Base-by-base conservation (phyloP, 2,888 invertebrate genomes). In the Phasia obesa region DNA sequence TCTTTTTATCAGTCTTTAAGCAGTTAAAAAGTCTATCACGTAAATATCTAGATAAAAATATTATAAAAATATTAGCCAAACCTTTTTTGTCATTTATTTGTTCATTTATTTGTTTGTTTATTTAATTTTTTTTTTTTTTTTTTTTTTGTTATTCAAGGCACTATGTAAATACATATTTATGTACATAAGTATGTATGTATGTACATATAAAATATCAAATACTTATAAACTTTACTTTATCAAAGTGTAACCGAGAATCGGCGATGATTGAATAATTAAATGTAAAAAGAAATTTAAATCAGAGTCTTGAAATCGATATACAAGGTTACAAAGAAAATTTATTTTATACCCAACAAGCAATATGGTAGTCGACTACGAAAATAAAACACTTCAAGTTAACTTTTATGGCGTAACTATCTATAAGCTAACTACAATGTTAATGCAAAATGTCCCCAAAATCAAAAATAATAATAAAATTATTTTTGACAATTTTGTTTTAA, bases 281-380 rank as follows among this genome's bases (percentile, higher is more conserved):
- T 70, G 69, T 62, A 25, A 69, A 25, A 69, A 60, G 59, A 76
- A 76, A 76, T 77, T 70, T 35, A 62, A 77, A 70, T 77, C 77
- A 62, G 23, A 77, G 19, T 77, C 77, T 77, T 77, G 77, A 77
- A 77, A 77, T 77, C 77, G 62, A 77, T 62, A 70, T 15, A 44
- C 77, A 70, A 70, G 62, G 77, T 64, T 77, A 55, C 53, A 62
- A 55, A 47, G 55, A 64, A 77, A 70, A 70, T 55, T 62, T 19
- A 77, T 70, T 25, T 53, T 31, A 42, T 15, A 21, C 27, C n/a
- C 59, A 13, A 65, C n/a, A 35, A 21, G 47, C 31, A 27, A 25
- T 62, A 17, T n/a, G n/a, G 13, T 13, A n/a, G n/a, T n/a, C n/a
- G n/a, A n/a, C n/a, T n/a, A n/a, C n/a, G n/a, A n/a, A n/a, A n/a